Conservation (phyloP, 2,797 vertebrate genomes). For the Bothrops alternatus region DNA sequence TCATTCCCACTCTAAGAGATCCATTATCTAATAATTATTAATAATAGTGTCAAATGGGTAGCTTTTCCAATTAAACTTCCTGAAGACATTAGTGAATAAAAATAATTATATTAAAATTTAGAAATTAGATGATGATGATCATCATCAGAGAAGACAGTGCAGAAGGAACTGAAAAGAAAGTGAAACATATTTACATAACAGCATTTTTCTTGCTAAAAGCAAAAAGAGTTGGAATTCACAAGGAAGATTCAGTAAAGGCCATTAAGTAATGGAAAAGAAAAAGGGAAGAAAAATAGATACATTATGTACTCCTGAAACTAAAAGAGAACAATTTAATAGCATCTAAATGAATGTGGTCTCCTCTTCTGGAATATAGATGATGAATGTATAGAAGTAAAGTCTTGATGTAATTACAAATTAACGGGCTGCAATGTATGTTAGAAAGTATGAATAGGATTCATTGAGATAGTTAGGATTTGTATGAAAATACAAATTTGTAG, state of each 20-base stretch:
- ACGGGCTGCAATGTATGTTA: background rate
- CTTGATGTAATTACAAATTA: background rate
- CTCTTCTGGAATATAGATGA: background rate
- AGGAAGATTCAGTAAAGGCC: background rate
- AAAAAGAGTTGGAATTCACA: background rate
- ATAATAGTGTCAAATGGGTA: constrained; percentile 12
- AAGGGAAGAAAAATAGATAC: background rate
- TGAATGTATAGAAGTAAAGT: background rate
- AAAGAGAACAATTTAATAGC: background rate
- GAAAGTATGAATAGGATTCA: background rate
- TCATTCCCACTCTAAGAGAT: background rate
- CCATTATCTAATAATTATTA: constrained; percentile 24
- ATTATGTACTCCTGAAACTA: background rate
- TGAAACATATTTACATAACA: background rate
- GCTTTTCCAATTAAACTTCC: constrained; percentile 2
- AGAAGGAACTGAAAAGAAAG: background rate
- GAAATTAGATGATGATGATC: background rate
- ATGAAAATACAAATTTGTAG: background rate
- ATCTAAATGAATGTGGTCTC: background rate
- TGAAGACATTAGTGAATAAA: background rate
- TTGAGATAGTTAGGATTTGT: background rate
- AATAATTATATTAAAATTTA: constrained; percentile 8
- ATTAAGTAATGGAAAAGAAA: background rate
- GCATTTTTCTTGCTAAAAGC: background rate
- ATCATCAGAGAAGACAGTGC: background rate